These are phyloP conservation scores for Alentia gelatinosa DNA, from an alignment of 2,888 invertebrate genomes.

Conservation along the genomic window DNA sequence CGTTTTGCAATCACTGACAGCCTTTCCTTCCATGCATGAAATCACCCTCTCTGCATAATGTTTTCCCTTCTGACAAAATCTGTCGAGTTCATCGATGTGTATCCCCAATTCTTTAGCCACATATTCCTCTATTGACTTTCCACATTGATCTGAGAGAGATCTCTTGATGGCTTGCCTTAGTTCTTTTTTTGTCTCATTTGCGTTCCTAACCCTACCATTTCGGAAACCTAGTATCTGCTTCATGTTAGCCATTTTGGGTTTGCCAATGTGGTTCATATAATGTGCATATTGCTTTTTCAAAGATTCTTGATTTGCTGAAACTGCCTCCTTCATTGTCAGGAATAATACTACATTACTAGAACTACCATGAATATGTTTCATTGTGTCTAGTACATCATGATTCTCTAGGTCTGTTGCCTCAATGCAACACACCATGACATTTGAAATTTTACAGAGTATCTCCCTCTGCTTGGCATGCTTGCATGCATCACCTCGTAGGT, in stretches of 20 bases:
- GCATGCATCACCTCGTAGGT: slow-evolving; percentile 12
- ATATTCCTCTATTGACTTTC: neutral
- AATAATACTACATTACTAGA: neutral
- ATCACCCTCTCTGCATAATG: neutral
- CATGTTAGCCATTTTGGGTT: neutral
- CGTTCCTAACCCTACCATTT: neutral
- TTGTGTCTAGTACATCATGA: neutral
- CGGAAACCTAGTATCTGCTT: neutral
- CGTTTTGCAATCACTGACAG: neutral
- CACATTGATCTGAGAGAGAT: neutral
- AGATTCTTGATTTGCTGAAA: neutral
- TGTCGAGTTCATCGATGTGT: neutral
- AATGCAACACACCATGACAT: neutral
- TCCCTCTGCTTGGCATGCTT: neutral
- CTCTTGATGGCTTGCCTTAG: neutral
- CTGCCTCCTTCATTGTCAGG: neutral
- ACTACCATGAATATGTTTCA: neutral
- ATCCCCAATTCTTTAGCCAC: neutral
- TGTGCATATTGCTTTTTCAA: neutral
- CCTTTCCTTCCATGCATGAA: neutral
- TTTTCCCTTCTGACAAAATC: neutral
- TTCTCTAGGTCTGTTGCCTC: neutral
- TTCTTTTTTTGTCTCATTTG: neutral
- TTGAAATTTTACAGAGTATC: neutral
- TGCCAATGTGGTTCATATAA: neutral